Conservation (phyloP, 2,888 invertebrate genomes). For the Philhelius pedissequus region DNA sequence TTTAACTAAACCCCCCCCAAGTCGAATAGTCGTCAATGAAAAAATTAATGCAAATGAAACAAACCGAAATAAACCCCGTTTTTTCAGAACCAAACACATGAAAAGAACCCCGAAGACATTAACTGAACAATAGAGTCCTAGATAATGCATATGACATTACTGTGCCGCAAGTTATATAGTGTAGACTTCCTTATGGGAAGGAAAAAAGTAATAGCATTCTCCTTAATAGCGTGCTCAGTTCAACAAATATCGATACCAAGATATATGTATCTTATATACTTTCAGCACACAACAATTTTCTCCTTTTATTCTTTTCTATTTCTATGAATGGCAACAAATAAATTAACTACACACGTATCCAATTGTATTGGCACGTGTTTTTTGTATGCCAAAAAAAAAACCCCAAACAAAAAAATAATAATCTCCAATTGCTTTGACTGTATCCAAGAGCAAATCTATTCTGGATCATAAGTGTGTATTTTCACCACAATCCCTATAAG, state of each 20-base stretch:
- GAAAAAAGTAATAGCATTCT: not conserved
- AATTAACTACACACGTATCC: constrained; percentile 54
- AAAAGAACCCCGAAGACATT: constrained; percentile 1
- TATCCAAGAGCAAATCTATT: constrained; percentile 46
- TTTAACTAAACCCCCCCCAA: no score
- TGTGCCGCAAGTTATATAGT: not conserved
- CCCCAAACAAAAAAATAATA: constrained; percentile 9
- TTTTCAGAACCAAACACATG: not conserved
- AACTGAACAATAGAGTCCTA: not conserved
- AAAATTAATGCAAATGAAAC: not conserved
- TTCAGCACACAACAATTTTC: constrained; percentile 10
- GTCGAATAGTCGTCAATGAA: no score
- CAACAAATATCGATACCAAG: not conserved
- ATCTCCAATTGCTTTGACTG: constrained; percentile 3
- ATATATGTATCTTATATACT: not conserved
- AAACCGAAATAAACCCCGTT: not conserved
- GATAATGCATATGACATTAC: constrained; percentile 46
- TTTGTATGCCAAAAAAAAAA: not conserved
- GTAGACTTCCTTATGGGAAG: not conserved
- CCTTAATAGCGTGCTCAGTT: constrained; percentile 17
- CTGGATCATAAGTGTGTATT: constrained; percentile 15
- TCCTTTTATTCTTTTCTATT: not conserved
- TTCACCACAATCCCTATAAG: constrained; percentile 11
- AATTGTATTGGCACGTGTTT: constrained; percentile 46
- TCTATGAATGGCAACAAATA: constrained; percentile 4